Percentiles rank a stretch among this genome's conserved stretches.
phyloP scores from a whole-genome alignment of 2,888 invertebrate genomes.

The Rhingia rostrata region DNA sequence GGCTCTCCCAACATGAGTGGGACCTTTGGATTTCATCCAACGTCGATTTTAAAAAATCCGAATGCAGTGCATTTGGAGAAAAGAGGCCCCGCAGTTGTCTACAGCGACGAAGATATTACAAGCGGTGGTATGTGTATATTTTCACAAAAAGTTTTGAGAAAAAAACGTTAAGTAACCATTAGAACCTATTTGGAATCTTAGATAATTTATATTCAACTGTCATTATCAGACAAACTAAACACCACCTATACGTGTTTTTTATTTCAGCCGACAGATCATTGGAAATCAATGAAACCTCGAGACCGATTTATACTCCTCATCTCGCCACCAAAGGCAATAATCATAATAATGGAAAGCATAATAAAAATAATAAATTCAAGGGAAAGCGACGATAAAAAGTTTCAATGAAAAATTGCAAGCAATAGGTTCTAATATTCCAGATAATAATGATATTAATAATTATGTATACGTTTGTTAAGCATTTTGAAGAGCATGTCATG shows the following conservation, averaged over 20 bases:
- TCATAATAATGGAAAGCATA: slow-evolving; percentile 32
- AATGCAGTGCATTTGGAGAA: slow-evolving; percentile 41
- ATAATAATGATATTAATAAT: background rate
- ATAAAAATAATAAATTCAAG: slow-evolving; percentile 61
- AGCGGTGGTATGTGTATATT: slow-evolving; percentile 25
- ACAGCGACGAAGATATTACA: slow-evolving; percentile 8
- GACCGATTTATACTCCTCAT: slow-evolving; percentile 4
- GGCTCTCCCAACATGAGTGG: slow-evolving; percentile 51
- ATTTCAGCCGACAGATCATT: slow-evolving; percentile 29
- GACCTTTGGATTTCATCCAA: slow-evolving; percentile 43
- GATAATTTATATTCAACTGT: too few species aligned
- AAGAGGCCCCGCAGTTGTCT: slow-evolving; percentile 10
- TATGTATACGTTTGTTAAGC: slow-evolving; percentile 17
- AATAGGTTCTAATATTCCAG: slow-evolving; percentile 35
- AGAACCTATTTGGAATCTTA: too few species aligned
- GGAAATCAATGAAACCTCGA: background rate
- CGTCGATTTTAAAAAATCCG: slow-evolving; percentile 55
- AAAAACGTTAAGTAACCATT: too few species aligned
- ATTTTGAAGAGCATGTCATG: background rate
- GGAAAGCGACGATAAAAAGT: slow-evolving; percentile 56
- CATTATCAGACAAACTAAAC: too few species aligned
- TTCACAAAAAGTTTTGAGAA: background rate
- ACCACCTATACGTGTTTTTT: background rate
- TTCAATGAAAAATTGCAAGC: background rate
- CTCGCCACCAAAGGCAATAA: slow-evolving; percentile 1